Evolutionary conservation across 2,113 vertebrate genomes (phyloP), one percentile per base, ranked within the genome.

Genomic region (Malurus alboscapulatus): DNA sequence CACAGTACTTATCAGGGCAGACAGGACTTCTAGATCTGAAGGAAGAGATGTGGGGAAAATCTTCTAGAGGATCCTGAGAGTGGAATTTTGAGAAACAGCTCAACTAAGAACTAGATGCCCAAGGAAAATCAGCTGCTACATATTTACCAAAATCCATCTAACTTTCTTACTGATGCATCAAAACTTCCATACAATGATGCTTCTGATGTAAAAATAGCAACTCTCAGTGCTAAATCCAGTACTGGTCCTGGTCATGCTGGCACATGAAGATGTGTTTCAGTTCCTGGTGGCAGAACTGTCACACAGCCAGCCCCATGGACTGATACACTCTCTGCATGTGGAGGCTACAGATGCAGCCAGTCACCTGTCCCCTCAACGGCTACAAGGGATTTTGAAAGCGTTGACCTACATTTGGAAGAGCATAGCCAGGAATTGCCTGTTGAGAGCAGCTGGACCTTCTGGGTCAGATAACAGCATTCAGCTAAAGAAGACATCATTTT

Each of bases 381-480:
- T 87, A 74, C 8, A 1, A 84, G 59, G 36, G 73, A 69, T 80
- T 87, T 47, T 80, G 51, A 92, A 90, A 86, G 54, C 67, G 1
- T 8, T 95, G 90, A 95, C 93, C 95, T 95, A 95, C 58, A 94
- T 94, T 95, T 76, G 79, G 68, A 89, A 88, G 14, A 80, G 77
- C 74, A 86, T 18, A 82, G 84, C 32, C 73, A 95, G 68, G n/a
- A 88, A 84, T 1, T n/a, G 55, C 34, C 72, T 76, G 45, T 0
- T 76, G 87, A 80, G 85, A 93, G 80, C 88, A 95, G 92, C 94
- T 89, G 57, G 88, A 95, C 84, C 81, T 96, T 91, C 88, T 91
- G 90, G 87, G 65, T 72, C 83, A 86, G 67, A 92, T 66, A 61
- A 80, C 0, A 87, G 58, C 36, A 44, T 55, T 42, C 62, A 75